phyloP scores from a whole-genome alignment of 2,888 invertebrate genomes.

The Acronicta aceris region DNA sequence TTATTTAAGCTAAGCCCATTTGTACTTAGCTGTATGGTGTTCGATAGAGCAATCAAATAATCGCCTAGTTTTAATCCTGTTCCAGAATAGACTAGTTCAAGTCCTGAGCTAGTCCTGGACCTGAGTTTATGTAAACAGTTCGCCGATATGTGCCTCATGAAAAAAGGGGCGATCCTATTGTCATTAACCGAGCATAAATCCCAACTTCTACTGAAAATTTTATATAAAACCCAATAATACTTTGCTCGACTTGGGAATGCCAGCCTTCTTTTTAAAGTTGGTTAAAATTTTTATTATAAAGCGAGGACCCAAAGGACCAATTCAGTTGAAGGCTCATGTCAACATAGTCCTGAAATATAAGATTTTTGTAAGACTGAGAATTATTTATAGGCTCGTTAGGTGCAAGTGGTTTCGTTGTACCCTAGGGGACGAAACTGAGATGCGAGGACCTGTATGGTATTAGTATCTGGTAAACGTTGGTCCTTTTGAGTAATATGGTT shows the following conservation, averaged over 20 bases:
- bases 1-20: background rate
- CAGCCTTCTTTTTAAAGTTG: background rate
- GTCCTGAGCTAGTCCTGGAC: no score
- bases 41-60: no score
- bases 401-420: slow-evolving; percentile 10
- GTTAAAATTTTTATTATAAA: slow-evolving; percentile 1
- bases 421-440: slow-evolving; percentile 2
- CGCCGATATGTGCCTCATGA: no score
- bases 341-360: slow-evolving; percentile 7
- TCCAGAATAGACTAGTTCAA: no score
- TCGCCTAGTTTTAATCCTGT: no score
- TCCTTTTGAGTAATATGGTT: background rate
- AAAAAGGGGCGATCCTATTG: no score
- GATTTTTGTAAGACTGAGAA: slow-evolving; percentile 7
- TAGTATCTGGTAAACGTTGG: slow-evolving; percentile 1
- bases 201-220: no score
- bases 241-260: no score
- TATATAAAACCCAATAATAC: no score
- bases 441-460: slow-evolving; percentile 2
- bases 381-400: slow-evolving; percentile 25
- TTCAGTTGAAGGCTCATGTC: slow-evolving; percentile 2
- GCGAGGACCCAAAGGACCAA: background rate
- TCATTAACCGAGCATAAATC: no score
- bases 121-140: no score
- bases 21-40: no score